Evolutionary conservation across 2,888 invertebrate species (phyloP), one percentile per base, ranked within the genome.

Genomic region (Aleiodes leptofemur): DNA sequence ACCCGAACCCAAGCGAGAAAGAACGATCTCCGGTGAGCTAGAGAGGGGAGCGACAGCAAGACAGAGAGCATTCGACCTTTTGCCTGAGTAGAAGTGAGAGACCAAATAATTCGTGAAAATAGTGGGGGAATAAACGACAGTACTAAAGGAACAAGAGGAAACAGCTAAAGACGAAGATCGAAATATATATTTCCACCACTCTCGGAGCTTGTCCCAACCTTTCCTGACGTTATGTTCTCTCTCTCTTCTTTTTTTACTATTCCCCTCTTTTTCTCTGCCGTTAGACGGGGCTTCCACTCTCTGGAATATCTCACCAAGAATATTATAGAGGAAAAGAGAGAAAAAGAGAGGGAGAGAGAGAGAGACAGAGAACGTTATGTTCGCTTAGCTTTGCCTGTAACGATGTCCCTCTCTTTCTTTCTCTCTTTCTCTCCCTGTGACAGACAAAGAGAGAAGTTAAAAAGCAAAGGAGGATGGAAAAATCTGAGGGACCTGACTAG

Each of bases 271-370:
- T 57, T 56, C 78, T 76, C 79, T 53, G 68, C 31, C 81, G 80
- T 83, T 80, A 81, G 81, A 83, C 79, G 78, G 80, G 81, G 82
- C 79, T 66, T 76, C 79, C 82, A 82, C 84, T 82, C 83, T 82
- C 84, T 82, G 84, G 85, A 85, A 86, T 86, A 86, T 86, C 84
- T 86, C 86, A 81, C 85, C 82, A 83, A 84, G 85, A 86, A 87
- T 87, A 87, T 87, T 86, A 86, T 86, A 85, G 85, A 85, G 83
- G 83, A 78, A 82, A 77, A 79, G 77, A 48, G 34, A 14, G 14
- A 34, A 34, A 6, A 43, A 43, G 16, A 61, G n/a, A n/a, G n/a
- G 2, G 23, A 23, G 23, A 23, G 23, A 23, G 23, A 23, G 61
- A 16, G 61, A 9, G 70, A 76, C 76, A 48, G 79, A 76, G 78